Conservation (phyloP, 1,140 invertebrate genomes). For the Calliphora vicina region DNA sequence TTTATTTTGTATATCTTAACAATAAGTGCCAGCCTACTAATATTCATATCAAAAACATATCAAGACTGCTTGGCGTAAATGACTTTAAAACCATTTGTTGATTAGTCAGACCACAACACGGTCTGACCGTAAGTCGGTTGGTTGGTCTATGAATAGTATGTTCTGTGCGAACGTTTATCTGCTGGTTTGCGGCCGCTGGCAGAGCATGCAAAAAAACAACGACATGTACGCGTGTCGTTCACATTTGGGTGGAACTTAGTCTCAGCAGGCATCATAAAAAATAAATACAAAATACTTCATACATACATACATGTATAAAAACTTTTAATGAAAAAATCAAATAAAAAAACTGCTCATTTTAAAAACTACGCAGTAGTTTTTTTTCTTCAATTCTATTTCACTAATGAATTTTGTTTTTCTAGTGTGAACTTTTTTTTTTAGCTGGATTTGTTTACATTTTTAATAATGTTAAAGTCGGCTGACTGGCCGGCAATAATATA, state of each 20-base stretch:
- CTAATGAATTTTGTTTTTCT: background rate
- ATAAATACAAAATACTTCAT: too few relatives aligned
- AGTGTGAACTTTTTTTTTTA: background rate
- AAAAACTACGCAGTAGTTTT: constrained; percentile 30
- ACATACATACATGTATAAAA: background rate
- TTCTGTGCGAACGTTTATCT: background rate
- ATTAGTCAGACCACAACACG: background rate
- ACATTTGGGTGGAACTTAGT: constrained; percentile 6
- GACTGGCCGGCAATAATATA: background rate
- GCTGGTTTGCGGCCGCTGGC: background rate
- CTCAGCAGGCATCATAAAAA: background rate
- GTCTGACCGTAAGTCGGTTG: background rate
- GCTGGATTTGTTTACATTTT: constrained; percentile 10
- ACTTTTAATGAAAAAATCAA: background rate
- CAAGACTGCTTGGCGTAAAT: too few relatives aligned
- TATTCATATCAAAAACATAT: background rate
- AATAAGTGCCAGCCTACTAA: background rate
- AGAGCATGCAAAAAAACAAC: background rate
- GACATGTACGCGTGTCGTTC: constrained; percentile 15
- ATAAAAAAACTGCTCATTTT: constrained; percentile 1
- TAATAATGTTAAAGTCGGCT: background rate
- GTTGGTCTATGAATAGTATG: background rate
- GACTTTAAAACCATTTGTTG: background rate
- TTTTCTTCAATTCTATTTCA: background rate
- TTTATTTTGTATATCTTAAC: too few relatives aligned